A percentile compares a stretch with the other conserved stretches of the same genome.
Evolutionary conservation across 1,140 invertebrate genomes (phyloP).

Genomic region (Nebria ingens): DNA sequence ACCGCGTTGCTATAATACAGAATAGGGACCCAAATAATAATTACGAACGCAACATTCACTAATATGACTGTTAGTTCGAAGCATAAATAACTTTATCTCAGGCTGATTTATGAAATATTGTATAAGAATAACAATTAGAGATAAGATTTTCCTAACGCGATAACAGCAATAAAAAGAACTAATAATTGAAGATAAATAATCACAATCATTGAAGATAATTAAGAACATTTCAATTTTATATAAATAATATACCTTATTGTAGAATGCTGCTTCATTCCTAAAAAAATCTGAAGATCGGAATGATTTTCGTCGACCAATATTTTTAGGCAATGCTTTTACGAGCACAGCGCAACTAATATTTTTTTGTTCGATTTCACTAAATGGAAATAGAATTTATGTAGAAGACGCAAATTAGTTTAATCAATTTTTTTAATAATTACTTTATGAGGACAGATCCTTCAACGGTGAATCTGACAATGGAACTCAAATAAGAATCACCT

Average conservation of each 20-base stretch:
- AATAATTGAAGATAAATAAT: too few relatives aligned
- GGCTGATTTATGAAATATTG: neutral
- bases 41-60: too few relatives aligned
- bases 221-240: too few relatives aligned
- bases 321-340: conserved; percentile 52
- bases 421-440: too few relatives aligned
- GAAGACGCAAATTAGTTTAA: too few relatives aligned
- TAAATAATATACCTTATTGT: conserved; percentile 47
- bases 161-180: too few relatives aligned
- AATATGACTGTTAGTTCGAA: too few relatives aligned
- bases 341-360: conserved; percentile 38
- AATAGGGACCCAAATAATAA: too few relatives aligned
- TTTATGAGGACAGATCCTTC: conserved; percentile 37
- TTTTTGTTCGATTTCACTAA: conserved; percentile 22
- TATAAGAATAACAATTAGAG: conserved; percentile 10
- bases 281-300: conserved; percentile 57
- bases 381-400: too few relatives aligned
- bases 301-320: conserved; percentile 46
- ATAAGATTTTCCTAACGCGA: conserved; percentile 11
- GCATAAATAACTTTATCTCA: too few relatives aligned
- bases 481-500: conserved; percentile 56
- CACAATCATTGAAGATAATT: too few relatives aligned
- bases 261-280: conserved; percentile 54
- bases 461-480: conserved; percentile 44
- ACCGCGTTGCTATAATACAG: too few relatives aligned